Percentiles rank a stretch among this genome's conserved stretches.
Evolutionary conservation across 2,797 vertebrate genomes (phyloP).

Genomic region (Carcharodon carcharias): DNA sequence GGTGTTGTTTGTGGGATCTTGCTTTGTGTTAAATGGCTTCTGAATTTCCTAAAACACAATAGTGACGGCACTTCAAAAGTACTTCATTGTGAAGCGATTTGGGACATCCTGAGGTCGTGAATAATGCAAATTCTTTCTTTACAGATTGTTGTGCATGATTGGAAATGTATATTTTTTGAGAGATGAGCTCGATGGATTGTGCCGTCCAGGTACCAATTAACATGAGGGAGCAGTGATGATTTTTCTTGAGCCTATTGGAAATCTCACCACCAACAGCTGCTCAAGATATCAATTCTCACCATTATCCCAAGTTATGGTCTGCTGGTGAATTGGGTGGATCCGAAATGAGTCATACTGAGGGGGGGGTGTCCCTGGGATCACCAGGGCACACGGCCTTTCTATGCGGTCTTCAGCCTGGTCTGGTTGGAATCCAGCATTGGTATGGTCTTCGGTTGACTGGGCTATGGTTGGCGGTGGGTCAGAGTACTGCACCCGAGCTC

Average conservation of each 20-base stretch:
- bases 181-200: not conserved
- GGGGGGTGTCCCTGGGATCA: constrained; percentile 61
- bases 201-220: not conserved
- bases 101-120: not conserved
- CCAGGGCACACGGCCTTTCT: constrained; percentile 37
- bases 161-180: not conserved
- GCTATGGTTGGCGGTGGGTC: constrained; percentile 52
- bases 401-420: fast-evolving
- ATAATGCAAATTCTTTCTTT: not conserved
- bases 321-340: constrained; percentile 38
- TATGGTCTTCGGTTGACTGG: constrained; percentile 58
- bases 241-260: not conserved
- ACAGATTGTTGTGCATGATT: not conserved
- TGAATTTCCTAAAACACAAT: not conserved
- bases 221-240: not conserved
- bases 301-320: not conserved
- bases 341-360: constrained; percentile 65
- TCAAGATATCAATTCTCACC: not conserved
- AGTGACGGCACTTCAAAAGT: not conserved
- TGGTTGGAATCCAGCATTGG: constrained; percentile 57
- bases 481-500: not conserved
- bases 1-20: not conserved
- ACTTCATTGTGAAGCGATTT: not conserved
- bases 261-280: too few species aligned
- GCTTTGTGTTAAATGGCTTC: not conserved